Evolutionary conservation across 1,140 invertebrate genomes (phyloP), one percentile per base, ranked within the genome.

Genomic region (Luehdorfia chinensis): DNA sequence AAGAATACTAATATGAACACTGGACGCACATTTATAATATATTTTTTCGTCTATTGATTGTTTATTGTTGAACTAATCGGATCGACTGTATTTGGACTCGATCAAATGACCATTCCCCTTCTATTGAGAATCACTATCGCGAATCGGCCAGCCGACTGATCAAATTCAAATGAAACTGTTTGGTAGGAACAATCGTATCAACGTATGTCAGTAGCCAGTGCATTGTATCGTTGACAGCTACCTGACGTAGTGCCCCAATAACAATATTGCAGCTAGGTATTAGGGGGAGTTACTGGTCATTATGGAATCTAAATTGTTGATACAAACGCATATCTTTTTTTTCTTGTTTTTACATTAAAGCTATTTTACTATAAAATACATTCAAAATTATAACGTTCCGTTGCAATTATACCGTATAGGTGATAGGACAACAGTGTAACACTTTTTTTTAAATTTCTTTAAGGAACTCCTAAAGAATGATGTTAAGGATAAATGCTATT

Each of bases 131-230:
- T 67, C 70, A 72, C 52, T 84, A 84, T 84, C 76, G 67, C 50
- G 45, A 52, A 43, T 61, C 66, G 50, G 67, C 76, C 78, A 78
- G 79, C 63, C 69, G 55, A 78, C 59, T 80, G 75, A 70, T 80
- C 75, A 80, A 70, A 79, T 84, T 80, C 73, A 80, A 80, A 84
- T 79, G 71, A 64, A 71, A 79, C 68, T 73, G 71, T 77, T 74
- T 70, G 74, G 63, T 67, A 50, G 59, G 60, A 52, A 79, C 75
- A 80, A 80, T 84, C 71, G 60, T 84, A 84, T 84, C 79, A 63
- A 66, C 74, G 63, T 73, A 72, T 62, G 75, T 80, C 75, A 76
- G 71, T 67, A 72, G 61, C 70, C 62, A 63, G 47, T 46, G 51
- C 56, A 61, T 67, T 77, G 65, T 69, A 56, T 59, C 56, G 58